Evolutionary conservation across 2,113 vertebrate genomes (phyloP).

Genomic region (Telmatochromis sp.): DNA sequence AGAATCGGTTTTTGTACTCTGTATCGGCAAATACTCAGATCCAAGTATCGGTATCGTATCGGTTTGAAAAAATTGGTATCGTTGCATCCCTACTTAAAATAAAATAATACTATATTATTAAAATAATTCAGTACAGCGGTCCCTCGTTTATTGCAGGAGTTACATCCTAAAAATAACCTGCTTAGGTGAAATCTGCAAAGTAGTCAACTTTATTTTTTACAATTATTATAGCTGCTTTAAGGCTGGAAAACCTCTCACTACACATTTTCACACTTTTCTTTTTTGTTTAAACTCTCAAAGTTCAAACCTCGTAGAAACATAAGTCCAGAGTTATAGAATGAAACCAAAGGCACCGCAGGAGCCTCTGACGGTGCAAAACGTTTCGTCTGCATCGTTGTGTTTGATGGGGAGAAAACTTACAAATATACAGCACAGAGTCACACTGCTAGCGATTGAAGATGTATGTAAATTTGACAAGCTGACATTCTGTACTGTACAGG

Average conservation of each 20-base stretch:
- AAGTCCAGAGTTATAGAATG: neutral
- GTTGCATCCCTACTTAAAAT: no score
- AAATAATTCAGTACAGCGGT: neutral
- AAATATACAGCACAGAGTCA: neutral
- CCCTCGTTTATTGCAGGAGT: neutral
- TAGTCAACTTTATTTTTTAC: no score
- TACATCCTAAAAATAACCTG: neutral
- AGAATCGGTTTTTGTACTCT: no score
- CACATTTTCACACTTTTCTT: neutral
- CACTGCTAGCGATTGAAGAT: neutral
- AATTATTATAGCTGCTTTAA: no score
- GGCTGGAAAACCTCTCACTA: no score
- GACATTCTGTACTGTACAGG: neutral
- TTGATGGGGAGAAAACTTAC: neutral
- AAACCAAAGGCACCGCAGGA: neutral
- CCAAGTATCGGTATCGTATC: no score
- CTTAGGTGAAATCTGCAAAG: neutral
- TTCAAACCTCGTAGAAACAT: neutral
- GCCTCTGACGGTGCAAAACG: neutral
- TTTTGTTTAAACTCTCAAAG: neutral
- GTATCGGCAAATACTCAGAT: no score
- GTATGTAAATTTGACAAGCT: neutral
- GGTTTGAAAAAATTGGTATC: no score
- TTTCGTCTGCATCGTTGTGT: fast-evolving
- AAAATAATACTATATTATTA: neutral